Base-by-base conservation (phyloP, 2,888 invertebrate species). In the Margaritifera margaritifera region DNA sequence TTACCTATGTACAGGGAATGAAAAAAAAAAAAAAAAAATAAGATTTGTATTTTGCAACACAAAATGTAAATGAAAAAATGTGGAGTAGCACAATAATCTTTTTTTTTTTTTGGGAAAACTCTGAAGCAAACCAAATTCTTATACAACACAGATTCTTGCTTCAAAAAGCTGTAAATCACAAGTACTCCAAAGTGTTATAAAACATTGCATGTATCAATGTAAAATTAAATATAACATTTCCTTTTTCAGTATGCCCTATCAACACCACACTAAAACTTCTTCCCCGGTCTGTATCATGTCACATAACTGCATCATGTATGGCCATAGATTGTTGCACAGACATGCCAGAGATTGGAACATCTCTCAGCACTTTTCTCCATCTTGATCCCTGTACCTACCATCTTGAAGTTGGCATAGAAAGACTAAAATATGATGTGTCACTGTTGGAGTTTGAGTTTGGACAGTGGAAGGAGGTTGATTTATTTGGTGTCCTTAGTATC, bases 391-490 rank as follows among this genome's bases (percentile, higher is more conserved):
- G 79, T 64, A 56, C 74, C 22, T 54, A 72, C 42, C 53, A 62
- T n/a, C 54, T 79, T 11, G 53, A 52, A 22, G 62, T 79, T 19
- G 68, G 75, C 1, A 72, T 79, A 27, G 74, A 74, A 55, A 65
- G 63, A 15, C 69, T 74, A 24, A 50, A 64, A 24, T 74, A 71
- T 59, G 66, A 66, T n/a, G 53, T 66, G 24, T 65, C 68, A 53
- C 57, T 79, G 20, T 52, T 68, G 18, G 71, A 69, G 22, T 79
- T 74, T 25, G 57, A 66, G 6, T 79, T 66, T 69, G 79, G 79
- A 56, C 61, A 62, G 55, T 51, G 19, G 52, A 72, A 74, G 15
- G 42, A 42, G 42, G 42, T 42, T 11, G 42, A 42, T 42, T 42
- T 42, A 42, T 42, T 42, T 42, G 42, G 42, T 15, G 3, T 15